These are phyloP conservation scores for Hypomecis punctinalis DNA, from an alignment of 2,888 invertebrate species.

Conservation along the genomic window DNA sequence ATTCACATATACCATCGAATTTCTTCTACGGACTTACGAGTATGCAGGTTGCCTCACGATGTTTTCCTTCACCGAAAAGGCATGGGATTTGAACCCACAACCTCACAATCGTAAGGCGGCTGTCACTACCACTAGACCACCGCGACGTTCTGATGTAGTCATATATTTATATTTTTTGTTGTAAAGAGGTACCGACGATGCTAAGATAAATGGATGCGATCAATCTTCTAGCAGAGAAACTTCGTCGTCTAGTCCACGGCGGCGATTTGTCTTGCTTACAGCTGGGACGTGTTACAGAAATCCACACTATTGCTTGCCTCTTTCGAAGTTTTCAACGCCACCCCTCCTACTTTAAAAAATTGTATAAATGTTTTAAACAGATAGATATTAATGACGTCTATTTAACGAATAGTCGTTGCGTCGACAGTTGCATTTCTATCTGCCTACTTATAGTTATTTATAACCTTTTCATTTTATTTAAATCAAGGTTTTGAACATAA, in stretches of 20 bases:
- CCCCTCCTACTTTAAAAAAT: conserved; percentile 24
- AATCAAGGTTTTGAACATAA: too few relatives aligned
- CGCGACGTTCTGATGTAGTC: background rate
- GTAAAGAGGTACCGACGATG: conserved; percentile 40
- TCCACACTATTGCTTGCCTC: conserved; percentile 47
- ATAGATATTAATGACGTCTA: conserved; percentile 32
- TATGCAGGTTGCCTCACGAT: too few relatives aligned
- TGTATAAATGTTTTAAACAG: conserved; percentile 23
- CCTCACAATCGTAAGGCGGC: too few relatives aligned
- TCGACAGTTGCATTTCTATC: conserved; percentile 3
- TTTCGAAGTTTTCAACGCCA: conserved; percentile 43
- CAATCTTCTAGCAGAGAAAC: conserved; percentile 51
- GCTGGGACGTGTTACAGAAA: conserved; percentile 45
- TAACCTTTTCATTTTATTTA: background rate
- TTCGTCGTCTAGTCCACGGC: conserved; percentile 45
- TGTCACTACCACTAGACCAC: too few relatives aligned
- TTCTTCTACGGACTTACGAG: too few relatives aligned
- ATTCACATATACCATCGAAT: too few relatives aligned
- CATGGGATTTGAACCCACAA: too few relatives aligned
- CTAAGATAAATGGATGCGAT: conserved; percentile 48
- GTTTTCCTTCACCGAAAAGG: too few relatives aligned
- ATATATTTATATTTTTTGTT: conserved; percentile 25
- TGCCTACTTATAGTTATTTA: background rate
- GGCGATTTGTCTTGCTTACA: conserved; percentile 56
- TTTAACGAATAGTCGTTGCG: conserved; percentile 8